These are phyloP conservation scores for Apus apus DNA, from an alignment of 2,113 vertebrate species.

Conservation along the genomic window DNA sequence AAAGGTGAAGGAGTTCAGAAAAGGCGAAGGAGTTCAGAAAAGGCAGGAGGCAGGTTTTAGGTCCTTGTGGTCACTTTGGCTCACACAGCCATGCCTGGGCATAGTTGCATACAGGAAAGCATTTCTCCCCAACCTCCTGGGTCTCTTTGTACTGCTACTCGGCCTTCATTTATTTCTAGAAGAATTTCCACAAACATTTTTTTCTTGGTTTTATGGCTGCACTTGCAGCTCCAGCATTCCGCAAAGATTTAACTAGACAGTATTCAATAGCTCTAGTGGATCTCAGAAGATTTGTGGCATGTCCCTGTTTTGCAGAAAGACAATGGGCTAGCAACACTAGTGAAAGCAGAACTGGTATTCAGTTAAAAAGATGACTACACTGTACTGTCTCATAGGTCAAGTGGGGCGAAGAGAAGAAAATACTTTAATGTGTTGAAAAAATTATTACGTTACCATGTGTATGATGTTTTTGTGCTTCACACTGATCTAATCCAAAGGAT, in stretches of 20 bases:
- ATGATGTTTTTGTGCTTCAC: background rate
- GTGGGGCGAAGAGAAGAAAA: background rate
- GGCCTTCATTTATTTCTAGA: background rate
- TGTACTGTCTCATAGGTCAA: background rate
- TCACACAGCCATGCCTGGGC: background rate
- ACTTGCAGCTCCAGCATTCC: background rate
- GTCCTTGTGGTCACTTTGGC: background rate
- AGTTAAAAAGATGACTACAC: background rate
- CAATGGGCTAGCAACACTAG: background rate
- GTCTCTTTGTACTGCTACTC: background rate
- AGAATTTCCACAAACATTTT: background rate
- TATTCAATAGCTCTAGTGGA: background rate
- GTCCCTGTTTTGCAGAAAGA: background rate
- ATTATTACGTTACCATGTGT: background rate
- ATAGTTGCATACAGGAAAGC: background rate
- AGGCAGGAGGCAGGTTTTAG: background rate
- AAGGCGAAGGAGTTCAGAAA: background rate
- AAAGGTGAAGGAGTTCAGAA: background rate
- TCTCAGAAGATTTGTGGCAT: conserved; percentile 14
- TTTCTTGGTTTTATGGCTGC: background rate
- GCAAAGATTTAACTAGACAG: background rate
- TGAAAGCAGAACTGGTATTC: background rate
- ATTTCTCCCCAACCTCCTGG: background rate
- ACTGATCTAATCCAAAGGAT: background rate
- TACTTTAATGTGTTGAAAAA: background rate